Conservation (phyloP, 2,888 invertebrate species). For the Agrochola macilenta region DNA sequence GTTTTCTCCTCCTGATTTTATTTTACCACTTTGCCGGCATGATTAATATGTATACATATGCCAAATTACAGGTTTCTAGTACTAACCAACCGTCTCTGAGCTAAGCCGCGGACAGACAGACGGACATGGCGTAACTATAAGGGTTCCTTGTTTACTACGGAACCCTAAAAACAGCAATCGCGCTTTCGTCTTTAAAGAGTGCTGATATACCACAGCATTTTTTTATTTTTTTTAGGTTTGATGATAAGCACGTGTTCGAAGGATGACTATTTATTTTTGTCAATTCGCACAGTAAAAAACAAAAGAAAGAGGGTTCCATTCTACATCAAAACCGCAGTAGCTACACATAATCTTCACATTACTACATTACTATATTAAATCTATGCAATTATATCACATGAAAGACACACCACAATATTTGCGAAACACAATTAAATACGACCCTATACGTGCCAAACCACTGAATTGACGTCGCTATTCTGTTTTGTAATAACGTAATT, state of each 20-base stretch:
- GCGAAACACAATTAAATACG: constrained; percentile 22
- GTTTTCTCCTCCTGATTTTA: no score
- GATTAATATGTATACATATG: no score
- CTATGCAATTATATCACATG: constrained; percentile 9
- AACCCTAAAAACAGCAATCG: not conserved
- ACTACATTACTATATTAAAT: constrained; percentile 4
- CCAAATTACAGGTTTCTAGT: no score
- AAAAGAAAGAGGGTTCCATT: not conserved
- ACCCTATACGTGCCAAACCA: constrained; percentile 5
- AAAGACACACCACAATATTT: constrained; percentile 33
- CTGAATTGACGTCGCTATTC: constrained; percentile 22
- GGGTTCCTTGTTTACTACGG: no score
- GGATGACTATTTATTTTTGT: not conserved
- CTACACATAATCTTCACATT: not conserved
- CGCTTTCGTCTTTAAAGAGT: not conserved
- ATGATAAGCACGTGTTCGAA: not conserved
- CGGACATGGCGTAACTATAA: no score
- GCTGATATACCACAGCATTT: not conserved
- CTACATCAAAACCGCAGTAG: not conserved
- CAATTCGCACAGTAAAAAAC: not conserved
- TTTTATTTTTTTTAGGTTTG: not conserved
- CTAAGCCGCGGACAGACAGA: no score
- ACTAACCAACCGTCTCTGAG: no score
- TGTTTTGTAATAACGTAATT: constrained; percentile 45
- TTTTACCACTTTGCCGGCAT: no score